Evolutionary conservation across 2,113 vertebrate genomes (phyloP).

Genomic region (Zingel zingel): DNA sequence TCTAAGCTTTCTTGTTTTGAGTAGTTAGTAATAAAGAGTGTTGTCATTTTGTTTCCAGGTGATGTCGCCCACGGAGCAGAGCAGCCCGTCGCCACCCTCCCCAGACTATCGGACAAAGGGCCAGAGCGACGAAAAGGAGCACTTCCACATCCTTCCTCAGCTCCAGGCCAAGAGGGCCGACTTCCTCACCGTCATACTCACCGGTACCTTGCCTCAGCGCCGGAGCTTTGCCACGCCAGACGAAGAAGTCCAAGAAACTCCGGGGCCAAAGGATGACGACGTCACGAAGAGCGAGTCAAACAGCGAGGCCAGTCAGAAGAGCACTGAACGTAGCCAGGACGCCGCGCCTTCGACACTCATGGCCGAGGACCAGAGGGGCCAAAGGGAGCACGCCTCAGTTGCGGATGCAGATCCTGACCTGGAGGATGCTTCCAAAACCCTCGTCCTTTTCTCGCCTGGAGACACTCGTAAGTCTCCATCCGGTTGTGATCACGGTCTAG

Average conservation of each 20-base stretch:
- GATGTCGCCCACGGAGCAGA: slow-evolving; percentile 86
- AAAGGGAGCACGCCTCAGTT: slow-evolving; percentile 87
- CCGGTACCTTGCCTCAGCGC: slow-evolving; percentile 81
- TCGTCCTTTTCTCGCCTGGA: slow-evolving; percentile 97
- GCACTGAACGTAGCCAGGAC: slow-evolving; percentile 93
- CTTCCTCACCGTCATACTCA: slow-evolving; percentile 91
- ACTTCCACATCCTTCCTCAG: slow-evolving; percentile 86
- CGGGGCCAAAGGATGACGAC: slow-evolving; percentile 80
- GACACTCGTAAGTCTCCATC: slow-evolving; percentile 93
- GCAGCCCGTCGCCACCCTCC: slow-evolving; percentile 85
- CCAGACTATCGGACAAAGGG: slow-evolving; percentile 91
- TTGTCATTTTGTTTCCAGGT: slow-evolving; percentile 76
- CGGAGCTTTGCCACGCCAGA: slow-evolving; percentile 63
- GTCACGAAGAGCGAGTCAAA: slow-evolving; percentile 90
- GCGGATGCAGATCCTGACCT: slow-evolving; percentile 92
- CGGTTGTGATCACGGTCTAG: slow-evolving; percentile 84
- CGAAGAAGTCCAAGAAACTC: slow-evolving; percentile 52
- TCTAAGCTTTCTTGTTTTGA: neutral
- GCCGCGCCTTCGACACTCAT: slow-evolving; percentile 93
- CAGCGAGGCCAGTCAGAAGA: slow-evolving; percentile 92
- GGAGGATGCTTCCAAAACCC: slow-evolving; percentile 95
- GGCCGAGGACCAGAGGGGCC: slow-evolving; percentile 91
- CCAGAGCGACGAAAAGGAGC: slow-evolving; percentile 88
- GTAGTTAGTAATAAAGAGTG: neutral
- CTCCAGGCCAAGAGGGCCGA: slow-evolving; percentile 90